A percentile compares a stretch with the other conserved stretches of the same genome.
phyloP scores from a whole-genome alignment of 1,140 invertebrate species.

The Colletes latitarsis region DNA sequence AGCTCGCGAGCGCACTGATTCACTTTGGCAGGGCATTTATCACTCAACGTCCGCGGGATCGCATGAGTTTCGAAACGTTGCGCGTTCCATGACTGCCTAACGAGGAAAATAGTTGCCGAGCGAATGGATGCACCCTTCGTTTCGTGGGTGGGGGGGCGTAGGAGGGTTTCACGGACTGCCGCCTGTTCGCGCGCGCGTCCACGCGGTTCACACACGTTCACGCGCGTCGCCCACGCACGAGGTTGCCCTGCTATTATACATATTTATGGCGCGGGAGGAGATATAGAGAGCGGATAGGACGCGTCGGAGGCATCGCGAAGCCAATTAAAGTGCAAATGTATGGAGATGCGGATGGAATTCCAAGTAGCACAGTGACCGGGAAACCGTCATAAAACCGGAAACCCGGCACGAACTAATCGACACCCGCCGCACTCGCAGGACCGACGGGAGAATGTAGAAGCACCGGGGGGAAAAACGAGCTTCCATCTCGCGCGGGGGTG shows the following conservation, averaged over 20 bases:
- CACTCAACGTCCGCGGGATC: slow-evolving; percentile 45
- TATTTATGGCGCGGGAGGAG: slow-evolving; percentile 58
- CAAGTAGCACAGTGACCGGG: slow-evolving; percentile 72
- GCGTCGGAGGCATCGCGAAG: slow-evolving; percentile 52
- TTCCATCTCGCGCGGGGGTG: too few relatives aligned
- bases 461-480: not conserved
- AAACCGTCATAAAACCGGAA: slow-evolving; percentile 70
- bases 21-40: slow-evolving; percentile 49
- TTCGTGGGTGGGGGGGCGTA: not conserved
- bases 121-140: not conserved
- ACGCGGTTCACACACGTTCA: not conserved
- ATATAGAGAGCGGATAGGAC: slow-evolving; percentile 30
- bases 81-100: slow-evolving; percentile 47
- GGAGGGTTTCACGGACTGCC: not conserved
- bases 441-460: not conserved
- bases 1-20: slow-evolving; percentile 6
- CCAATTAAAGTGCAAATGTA: slow-evolving; percentile 80
- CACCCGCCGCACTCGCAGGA: slow-evolving; percentile 7
- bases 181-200: not conserved
- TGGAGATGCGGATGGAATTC: slow-evolving; percentile 76
- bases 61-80: slow-evolving; percentile 45
- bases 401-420: slow-evolving; percentile 45
- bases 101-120: slow-evolving; percentile 39
- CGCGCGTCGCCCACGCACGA: not conserved
- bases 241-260: slow-evolving; percentile 55